Percentiles rank a stretch among this genome's conserved stretches.
Conservation (phyloP, 2,113 vertebrate genomes). For the Galemys pyrenaicus region DNA sequence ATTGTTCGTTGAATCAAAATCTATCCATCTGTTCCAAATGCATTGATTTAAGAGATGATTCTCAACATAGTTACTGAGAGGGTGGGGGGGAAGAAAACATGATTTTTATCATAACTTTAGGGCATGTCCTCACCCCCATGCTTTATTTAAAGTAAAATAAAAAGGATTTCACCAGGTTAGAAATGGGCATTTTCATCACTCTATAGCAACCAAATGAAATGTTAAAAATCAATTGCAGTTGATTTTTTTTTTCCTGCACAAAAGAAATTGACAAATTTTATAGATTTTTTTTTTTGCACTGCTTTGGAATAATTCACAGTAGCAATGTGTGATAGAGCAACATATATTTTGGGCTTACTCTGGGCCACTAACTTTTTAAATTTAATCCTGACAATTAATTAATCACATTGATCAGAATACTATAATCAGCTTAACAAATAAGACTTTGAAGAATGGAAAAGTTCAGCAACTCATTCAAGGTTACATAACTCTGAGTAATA, state of each 20-base stretch:
- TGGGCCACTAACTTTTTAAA: neutral
- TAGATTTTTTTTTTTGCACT: neutral
- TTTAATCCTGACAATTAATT: constrained; percentile 8
- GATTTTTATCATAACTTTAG: neutral
- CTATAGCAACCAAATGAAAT: neutral
- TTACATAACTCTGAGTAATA: neutral
- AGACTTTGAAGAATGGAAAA: neutral
- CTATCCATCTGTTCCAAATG: constrained; percentile 51
- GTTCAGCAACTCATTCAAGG: neutral
- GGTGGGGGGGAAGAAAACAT: neutral
- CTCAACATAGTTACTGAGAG: constrained; percentile 24
- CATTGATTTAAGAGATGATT: constrained; percentile 54
- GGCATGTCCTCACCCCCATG: neutral
- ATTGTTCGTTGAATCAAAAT: constrained; percentile 58
- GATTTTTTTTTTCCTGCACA: neutral
- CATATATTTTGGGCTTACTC: neutral
- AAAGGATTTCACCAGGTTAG: neutral
- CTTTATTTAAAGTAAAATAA: neutral
- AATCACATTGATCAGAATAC: neutral
- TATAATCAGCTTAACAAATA: neutral
- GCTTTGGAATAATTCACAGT: neutral
- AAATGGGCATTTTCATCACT: neutral
- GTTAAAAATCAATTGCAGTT: constrained; percentile 43
- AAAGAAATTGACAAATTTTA: constrained; percentile 32
- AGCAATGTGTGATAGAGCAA: neutral